Percentiles rank a stretch among this genome's conserved stretches.
These are phyloP conservation scores for Dasypolia templi DNA, from an alignment of 2,888 invertebrate species.

Conservation along the genomic window DNA sequence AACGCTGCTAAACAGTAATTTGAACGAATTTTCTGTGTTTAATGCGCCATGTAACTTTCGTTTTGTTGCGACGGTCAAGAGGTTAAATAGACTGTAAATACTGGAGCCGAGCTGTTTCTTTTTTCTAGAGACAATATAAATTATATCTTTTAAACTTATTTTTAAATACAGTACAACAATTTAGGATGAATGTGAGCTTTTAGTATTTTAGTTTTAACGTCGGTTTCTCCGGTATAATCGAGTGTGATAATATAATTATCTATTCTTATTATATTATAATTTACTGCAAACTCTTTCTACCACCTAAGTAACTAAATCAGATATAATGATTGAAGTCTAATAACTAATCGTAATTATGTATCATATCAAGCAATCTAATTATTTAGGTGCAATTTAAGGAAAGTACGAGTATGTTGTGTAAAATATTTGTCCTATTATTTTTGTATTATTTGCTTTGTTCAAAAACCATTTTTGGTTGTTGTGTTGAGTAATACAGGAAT, in stretches of 20 bases:
- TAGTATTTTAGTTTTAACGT: constrained; percentile 28
- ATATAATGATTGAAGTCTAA: background rate
- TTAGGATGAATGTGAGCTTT: constrained; percentile 27
- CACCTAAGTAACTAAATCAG: background rate
- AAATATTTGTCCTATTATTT: background rate
- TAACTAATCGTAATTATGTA: background rate
- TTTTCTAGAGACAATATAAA: constrained; percentile 56
- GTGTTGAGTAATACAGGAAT: background rate
- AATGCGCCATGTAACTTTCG: constrained; percentile 87
- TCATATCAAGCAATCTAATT: background rate
- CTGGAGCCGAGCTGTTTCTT: constrained; percentile 64
- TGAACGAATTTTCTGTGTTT: constrained; percentile 85
- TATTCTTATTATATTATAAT: background rate
- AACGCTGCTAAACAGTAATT: constrained; percentile 87
- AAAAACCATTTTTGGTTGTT: background rate
- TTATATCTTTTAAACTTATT: constrained; percentile 50
- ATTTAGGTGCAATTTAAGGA: background rate
- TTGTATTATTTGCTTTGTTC: background rate
- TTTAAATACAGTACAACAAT: constrained; percentile 51
- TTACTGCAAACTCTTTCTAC: background rate
- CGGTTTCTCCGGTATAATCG: background rate
- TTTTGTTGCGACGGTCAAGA: constrained; percentile 78
- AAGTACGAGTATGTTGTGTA: background rate
- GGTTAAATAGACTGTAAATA: constrained; percentile 88
- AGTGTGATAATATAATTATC: background rate